Evolutionary conservation across 2,113 vertebrate species (phyloP).

Genomic region (Notiomystis cincta): DNA sequence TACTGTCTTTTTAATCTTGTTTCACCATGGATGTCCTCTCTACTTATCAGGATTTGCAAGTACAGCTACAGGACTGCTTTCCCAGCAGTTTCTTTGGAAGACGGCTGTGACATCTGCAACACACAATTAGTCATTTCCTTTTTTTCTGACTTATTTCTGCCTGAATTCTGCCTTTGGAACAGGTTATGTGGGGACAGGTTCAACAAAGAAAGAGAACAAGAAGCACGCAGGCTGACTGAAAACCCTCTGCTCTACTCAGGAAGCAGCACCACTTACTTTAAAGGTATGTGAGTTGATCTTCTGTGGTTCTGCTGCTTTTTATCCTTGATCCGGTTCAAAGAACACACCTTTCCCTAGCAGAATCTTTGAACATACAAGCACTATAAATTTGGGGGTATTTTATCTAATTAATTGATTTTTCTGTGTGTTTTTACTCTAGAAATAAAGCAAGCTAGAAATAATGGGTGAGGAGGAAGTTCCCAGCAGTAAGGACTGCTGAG

Average conservation of each 20-base stretch:
- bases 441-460: not conserved
- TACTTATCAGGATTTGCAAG: not conserved
- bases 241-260: not conserved
- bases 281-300: not conserved
- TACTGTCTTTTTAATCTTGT: not conserved
- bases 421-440: not conserved
- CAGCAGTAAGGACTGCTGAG: not conserved
- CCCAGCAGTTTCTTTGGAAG: not conserved
- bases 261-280: not conserved
- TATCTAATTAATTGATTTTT: not conserved
- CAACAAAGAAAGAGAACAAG: not conserved
- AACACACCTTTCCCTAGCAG: not conserved
- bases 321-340: not conserved
- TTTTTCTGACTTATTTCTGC: not conserved
- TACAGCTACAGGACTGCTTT: not conserved
- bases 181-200: not conserved
- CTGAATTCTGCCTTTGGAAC: constrained; percentile 1
- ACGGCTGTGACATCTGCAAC: not conserved
- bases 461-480: not conserved
- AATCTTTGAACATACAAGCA: not conserved
- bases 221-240: not conserved
- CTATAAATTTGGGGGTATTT: not conserved
- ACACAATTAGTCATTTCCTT: not conserved
- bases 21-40: not conserved
- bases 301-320: not conserved